These are phyloP conservation scores for Spilogale gracilis DNA, from an alignment of 2,113 vertebrate genomes.

Conservation along the genomic window DNA sequence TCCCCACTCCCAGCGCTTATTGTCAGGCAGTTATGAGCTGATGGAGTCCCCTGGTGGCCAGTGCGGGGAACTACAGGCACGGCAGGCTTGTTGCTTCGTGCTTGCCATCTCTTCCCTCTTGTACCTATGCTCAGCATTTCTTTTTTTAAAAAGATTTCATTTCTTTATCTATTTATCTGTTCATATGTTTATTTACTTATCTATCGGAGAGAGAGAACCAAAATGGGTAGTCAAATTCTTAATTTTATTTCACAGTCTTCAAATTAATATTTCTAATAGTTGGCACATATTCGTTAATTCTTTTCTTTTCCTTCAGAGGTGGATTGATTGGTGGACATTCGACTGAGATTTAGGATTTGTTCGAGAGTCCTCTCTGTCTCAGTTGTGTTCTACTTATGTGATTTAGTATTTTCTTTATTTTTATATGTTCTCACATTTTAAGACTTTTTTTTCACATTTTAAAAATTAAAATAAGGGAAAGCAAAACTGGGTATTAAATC, in stretches of 20 bases:
- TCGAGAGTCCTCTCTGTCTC: background rate
- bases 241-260: slow-evolving; percentile 43
- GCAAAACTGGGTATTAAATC: background rate
- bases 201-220: background rate
- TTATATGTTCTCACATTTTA: background rate
- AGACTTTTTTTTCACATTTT: background rate
- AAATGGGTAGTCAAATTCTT: background rate
- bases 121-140: background rate
- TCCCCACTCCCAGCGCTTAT: fast-evolving
- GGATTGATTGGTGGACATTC: background rate
- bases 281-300: background rate
- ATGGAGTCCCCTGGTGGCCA: background rate
- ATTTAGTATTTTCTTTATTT: background rate
- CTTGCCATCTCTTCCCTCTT: background rate
- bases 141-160: background rate
- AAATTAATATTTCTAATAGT: slow-evolving; percentile 7
- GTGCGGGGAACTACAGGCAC: background rate
- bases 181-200: background rate
- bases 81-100: background rate
- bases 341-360: background rate
- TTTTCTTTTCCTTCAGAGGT: background rate
- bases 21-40: background rate
- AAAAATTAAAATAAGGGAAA: background rate
- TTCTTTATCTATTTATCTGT: background rate
- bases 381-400: background rate